Base-by-base conservation (phyloP, 2,113 vertebrate genomes). In the Eretmochelys imbricata region DNA sequence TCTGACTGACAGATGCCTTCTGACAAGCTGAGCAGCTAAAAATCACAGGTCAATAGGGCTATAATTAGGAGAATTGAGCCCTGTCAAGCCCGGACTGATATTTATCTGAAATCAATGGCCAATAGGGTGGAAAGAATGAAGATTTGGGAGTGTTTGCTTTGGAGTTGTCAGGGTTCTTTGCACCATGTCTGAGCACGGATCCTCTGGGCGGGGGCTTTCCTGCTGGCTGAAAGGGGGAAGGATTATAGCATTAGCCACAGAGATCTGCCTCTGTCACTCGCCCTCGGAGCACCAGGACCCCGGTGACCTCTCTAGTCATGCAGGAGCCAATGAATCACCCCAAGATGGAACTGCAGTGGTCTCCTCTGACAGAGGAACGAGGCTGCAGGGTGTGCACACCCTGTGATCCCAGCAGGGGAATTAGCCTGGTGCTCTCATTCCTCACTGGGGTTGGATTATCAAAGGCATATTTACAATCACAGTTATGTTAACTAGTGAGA, bases 91-190 rank as follows among this genome's bases (percentile, higher is more conserved):
- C 80, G 92, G 97, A 94, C 79, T 94, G 97, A 97, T 97, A 97
- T 97, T 97, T 98, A 98, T 98, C 97, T 96, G 96, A 97, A 98
- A 98, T 98, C 98, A 98, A 98, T 98, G 97, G 89, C 97, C 97
- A 97, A 97, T 97, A 96, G 95, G 96, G 95, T 97, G 97, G 97
- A 98, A 98, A 97, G 97, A 98, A 97, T 98, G 97, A 97, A 97
- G 97, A 97, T 94, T 93, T 97, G 95, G 96, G 97, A 97, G 97
- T 97, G 97, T 97, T 97, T 97, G 96, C 97, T 97, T 97, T 97
- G 96, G 96, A 95, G 93, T 95, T 96, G 95, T 96, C 94, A 85
- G 1, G 2, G 93, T 78, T 88, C 89, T 98, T 98, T 96, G 95
- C 89, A 91, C 94, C 94, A 92, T 88, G 91, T 97, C 96, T 92